Evolutionary conservation across 1,140 invertebrate genomes (phyloP), one percentile per base, ranked within the genome.

Genomic region (Sinonovacula constricta): DNA sequence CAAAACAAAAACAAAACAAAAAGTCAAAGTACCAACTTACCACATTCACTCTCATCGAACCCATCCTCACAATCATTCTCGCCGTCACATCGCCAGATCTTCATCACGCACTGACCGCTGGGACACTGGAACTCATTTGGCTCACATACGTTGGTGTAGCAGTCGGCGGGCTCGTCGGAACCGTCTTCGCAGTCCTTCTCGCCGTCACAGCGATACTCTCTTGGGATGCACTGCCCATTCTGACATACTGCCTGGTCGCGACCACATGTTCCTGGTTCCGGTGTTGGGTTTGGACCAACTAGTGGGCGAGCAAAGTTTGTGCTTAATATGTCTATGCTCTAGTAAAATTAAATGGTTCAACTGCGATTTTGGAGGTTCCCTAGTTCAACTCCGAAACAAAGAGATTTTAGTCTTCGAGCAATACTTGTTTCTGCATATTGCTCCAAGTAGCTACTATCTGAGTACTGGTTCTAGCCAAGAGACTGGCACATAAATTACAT

Each of bases 21-120:
- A n/a, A n/a, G n/a, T n/a, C n/a, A n/a, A n/a, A n/a, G n/a, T n/a
- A n/a, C n/a, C n/a, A n/a, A 10, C 59, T 39, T 79, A 79, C 76
- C 15, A 33, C 76, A 79, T 31, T 69, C 93, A 1, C 95, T 94
- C 91, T 99, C 98, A 90, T 99, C 98, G 24, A 96, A 96, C 0
- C 97, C 97, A 90, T 98, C 97, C 0, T 97, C 95, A 90, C 97
- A 98, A 88, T 98, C 97, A 0, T 96, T 95, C 90, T 98, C 97
- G 0, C 97, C 97, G 88, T 99, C 97, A 90, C 97, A 99, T 0
- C 97, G 91, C 96, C 97, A 98, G 88, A 96, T 96, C 79, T 94
- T 94, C 0, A 97, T 96, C 71, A 99, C 98, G 89, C 97, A 99
- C 31, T 85, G 81, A 10, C 83, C 83, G 36, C 80, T 81, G 3